Evolutionary conservation across 2,113 vertebrate genomes (phyloP).

Genomic region (Carollia perspicillata): DNA sequence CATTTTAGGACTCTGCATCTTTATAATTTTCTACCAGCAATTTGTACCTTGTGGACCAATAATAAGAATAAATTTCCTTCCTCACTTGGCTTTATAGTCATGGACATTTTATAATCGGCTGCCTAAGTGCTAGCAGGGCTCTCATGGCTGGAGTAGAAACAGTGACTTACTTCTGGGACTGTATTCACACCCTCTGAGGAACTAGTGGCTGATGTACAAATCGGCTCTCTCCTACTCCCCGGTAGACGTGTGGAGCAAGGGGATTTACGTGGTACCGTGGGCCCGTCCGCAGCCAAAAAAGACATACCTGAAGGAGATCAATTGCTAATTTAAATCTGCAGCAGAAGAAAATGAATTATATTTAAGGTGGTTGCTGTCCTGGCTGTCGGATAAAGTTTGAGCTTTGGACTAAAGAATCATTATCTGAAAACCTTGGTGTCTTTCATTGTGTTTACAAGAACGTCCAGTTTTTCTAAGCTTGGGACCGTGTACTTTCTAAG

Average conservation of each 20-base stretch:
- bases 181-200: constrained; percentile 23
- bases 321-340: background rate
- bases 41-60: constrained; percentile 34
- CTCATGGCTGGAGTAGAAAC: constrained; percentile 29
- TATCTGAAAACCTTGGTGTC: background rate
- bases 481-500: background rate
- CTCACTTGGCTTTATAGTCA: background rate
- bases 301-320: background rate
- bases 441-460: background rate
- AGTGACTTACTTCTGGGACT: constrained; percentile 43
- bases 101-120: background rate
- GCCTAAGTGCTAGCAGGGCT: background rate
- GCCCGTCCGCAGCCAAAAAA: background rate
- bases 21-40: constrained; percentile 36
- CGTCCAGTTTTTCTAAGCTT: background rate
- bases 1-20: background rate
- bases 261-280: background rate
- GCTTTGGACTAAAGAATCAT: background rate
- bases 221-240: background rate
- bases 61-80: constrained; percentile 26
- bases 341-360: background rate
- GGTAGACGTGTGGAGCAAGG: background rate
- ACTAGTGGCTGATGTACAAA: background rate
- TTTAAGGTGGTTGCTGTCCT: background rate
- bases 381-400: background rate